Base-by-base conservation (phyloP, 2,113 vertebrate genomes). In the Sigmodon hispidus region DNA sequence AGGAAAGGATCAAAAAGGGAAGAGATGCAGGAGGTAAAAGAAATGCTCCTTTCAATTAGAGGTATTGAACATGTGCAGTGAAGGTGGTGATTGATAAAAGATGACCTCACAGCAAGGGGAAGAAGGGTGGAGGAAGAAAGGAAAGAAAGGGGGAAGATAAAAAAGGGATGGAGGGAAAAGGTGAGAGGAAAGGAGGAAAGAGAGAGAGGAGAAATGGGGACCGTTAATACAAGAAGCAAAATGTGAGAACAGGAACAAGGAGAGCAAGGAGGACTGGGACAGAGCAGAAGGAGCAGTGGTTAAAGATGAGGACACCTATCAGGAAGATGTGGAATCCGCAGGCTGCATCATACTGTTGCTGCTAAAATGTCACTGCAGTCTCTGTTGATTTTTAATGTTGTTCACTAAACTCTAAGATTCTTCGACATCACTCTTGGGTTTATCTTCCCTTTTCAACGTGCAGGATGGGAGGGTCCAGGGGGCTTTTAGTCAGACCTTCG, bases 401-500 rank as follows among this genome's bases (percentile, higher is more conserved):
- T 97, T 98, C 97, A 98, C 99, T 99, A 97, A 98, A 98, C 98
- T 98, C 98, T 98, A 99, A 95, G 97, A 97, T 98, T 98, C 98
- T 98, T 99, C 98, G 95, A 98, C 98, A 97, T 98, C 97, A 97
- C 98, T 97, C 97, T 98, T 85, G 95, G 98, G 96, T 98, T 97
- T 97, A 69, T 96, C 98, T 98, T 97, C 98, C 98, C 98, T 98
- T 98, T 97, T 98, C 98, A 97, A 97, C 98, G 97, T 98, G 98
- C 97, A 98, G 98, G 92, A 95, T 86, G 97, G 97, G 98, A 98
- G 97, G 98, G 98, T 98, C 97, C 94, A 79, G 98, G 97, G 97
- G 97, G 97, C 98, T 97, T 73, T 98, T 98, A 98, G 98, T 99
- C 99, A 99, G 98, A 99, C 99, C 99, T 99, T 99, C 98, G 99